Percentiles rank a stretch among this genome's conserved stretches.
phyloP scores from a whole-genome alignment of 2,113 vertebrate species.

The Nycticryphes semicollaris region DNA sequence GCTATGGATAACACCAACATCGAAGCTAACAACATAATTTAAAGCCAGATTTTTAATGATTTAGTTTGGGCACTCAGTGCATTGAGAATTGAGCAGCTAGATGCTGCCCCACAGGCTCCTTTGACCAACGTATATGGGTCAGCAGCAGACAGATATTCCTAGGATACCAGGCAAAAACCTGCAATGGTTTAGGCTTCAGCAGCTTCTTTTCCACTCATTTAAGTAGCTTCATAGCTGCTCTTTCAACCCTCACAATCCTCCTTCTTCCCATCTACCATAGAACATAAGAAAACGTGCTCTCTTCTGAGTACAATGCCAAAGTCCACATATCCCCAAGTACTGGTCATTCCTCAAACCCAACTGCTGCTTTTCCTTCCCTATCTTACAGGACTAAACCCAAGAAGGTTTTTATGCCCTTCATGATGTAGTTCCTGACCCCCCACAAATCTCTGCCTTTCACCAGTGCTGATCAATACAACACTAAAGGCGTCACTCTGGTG shows the following conservation, averaged over 20 bases:
- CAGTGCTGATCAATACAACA: conserved; percentile 36
- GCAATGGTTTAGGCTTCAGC: not conserved
- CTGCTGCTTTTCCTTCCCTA: not conserved
- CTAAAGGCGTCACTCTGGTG: not conserved
- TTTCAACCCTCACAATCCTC: not conserved
- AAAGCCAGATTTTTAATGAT: not conserved
- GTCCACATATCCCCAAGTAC: not conserved
- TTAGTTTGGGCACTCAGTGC: not conserved
- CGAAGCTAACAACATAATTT: not conserved
- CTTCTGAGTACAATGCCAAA: not conserved
- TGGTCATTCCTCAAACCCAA: not conserved
- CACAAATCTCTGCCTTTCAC: conserved; percentile 40
- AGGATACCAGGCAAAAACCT: not conserved
- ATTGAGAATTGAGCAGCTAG: not conserved
- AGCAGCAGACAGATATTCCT: not conserved
- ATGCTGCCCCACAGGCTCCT: not conserved
- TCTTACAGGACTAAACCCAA: conserved; percentile 9
- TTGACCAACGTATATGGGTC: not conserved
- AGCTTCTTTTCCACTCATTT: not conserved
- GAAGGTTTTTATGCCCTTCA: conserved; percentile 27
- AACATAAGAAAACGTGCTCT: not conserved
- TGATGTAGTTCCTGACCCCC: conserved; percentile 14
- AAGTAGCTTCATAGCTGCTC: not conserved
- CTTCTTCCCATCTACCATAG: not conserved
- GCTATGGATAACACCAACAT: not conserved